phyloP scores from a whole-genome alignment of 2,797 vertebrate genomes.

The Siniperca obscura region DNA sequence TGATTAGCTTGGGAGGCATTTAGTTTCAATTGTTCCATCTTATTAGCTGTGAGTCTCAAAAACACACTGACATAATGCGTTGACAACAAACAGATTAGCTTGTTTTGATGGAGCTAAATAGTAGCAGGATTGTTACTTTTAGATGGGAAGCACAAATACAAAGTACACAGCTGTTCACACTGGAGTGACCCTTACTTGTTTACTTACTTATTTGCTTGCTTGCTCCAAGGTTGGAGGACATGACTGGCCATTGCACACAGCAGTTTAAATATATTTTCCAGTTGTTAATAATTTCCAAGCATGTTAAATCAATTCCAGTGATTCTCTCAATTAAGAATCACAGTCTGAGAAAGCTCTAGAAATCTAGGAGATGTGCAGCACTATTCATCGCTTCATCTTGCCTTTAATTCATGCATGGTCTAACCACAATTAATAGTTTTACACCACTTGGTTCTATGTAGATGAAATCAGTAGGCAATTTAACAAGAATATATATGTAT shows the following conservation, averaged over 20 bases:
- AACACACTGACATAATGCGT: slow-evolving; percentile 14
- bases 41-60: slow-evolving; percentile 24
- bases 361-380: slow-evolving; percentile 2
- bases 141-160: slow-evolving; percentile 19
- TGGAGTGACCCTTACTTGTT: slow-evolving; percentile 1
- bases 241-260: neutral
- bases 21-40: slow-evolving; percentile 35
- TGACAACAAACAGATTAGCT: slow-evolving; percentile 33
- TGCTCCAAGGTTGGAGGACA: neutral
- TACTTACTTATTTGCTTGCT: neutral
- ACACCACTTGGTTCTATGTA: slow-evolving; percentile 35
- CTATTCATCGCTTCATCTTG: slow-evolving; percentile 25
- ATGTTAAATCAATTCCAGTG: slow-evolving; percentile 26
- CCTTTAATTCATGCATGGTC: slow-evolving; percentile 45
- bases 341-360: slow-evolving; percentile 28
- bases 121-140: neutral
- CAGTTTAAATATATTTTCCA: slow-evolving; percentile 20
- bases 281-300: slow-evolving; percentile 28
- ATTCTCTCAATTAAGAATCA: slow-evolving; percentile 25
- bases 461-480: slow-evolving; percentile 49
- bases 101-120: slow-evolving; percentile 20
- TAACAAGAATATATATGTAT: slow-evolving; percentile 20
- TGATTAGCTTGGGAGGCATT: slow-evolving; percentile 30
- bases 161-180: neutral
- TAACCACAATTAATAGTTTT: slow-evolving; percentile 54